Base-by-base conservation (phyloP, 2,113 vertebrate genomes). In the Malurus alboscapulatus region DNA sequence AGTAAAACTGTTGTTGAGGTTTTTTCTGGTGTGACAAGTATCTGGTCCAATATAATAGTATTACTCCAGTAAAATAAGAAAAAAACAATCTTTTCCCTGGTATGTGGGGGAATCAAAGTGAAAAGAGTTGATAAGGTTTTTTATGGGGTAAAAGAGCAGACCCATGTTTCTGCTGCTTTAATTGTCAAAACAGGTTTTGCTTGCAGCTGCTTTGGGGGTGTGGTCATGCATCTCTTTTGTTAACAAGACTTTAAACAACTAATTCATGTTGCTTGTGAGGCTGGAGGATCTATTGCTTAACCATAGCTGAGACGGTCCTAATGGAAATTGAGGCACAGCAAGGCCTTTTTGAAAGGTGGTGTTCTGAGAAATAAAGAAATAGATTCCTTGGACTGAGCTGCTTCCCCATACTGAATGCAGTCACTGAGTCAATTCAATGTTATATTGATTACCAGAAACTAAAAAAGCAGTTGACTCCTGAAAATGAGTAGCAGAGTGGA, bases 141-240 rank as follows among this genome's bases (percentile, higher is more conserved):
- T 74, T 12, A 9, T 73, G 54, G 47, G 48, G n/a, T 63, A 24
- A 88, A 93, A 89, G 79, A 63, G 14, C 40, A 92, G 42, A 29
- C n/a, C 74, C 1, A 3, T 1, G 1, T 77, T 91, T 51, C 40
- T 61, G 16, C 75, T 68, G 45, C 82, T 86, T 85, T 92, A 63
- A 40, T 83, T 88, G 94, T 84, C 72, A 34, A 75, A 95, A 95
- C 84, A 88, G 95, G 90, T 94, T 92, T 96, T 88, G 79, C 94
- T 81, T 90, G 90, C 79, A 91, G 75, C 76, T 86, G 71, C 17
- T 67, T 57, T 57, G 79, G 90, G 57, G 72, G 85, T 95, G 95
- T 94, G 94, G 84, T 69, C 20, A 3, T 47, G 25, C 47, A 77
- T 59, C 19, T 63, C 78, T 40, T 51, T 90, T 88, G 82, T 94